Evolutionary conservation across 1,140 invertebrate species (phyloP), one percentile per base, ranked within the genome.

Genomic region (Anoplophora glabripennis): DNA sequence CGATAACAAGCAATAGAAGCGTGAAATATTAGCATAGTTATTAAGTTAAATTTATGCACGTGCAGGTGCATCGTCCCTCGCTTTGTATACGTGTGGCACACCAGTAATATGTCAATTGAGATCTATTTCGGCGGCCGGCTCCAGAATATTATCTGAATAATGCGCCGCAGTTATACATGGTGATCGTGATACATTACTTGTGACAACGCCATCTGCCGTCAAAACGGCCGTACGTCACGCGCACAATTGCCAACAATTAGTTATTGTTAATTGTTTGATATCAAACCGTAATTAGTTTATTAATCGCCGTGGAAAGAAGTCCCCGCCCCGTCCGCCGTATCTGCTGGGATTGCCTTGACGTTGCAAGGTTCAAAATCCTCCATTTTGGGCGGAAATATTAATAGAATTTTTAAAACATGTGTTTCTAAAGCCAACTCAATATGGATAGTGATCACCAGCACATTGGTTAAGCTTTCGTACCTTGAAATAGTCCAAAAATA

Each of bases 71-170:
- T 53, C 49, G 38, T 7, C 12, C 18, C 21, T 28, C 21, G 21
- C 38, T 12, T 40, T n/a, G 28, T 34, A 49, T 49, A 49, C 47
- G 47, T 49, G 47, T 49, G 47, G 47, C 34, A 49, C 47, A 35
- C 47, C 47, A 36, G 47, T 33, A 49, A 49, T 53, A 53, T 40
- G 49, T 41, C 49, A 53, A 53, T 41, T 12, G 49, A 40, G 40
- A 53, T 53, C 49, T 53, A 53, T 53, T 53, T 53, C 49, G 49
- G 38, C 11, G 52, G 12, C 33, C 40, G 34, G 28, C 52, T 44
- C 37, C 5, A 54, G 52, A 54, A 54, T 54, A 54, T 44, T 44
- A 44, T 54, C 52, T 54, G 52, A 54, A 54, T 54, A 54, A 54
- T 54, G 52, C 44, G 33, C 37, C 42, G 52, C 40, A 54, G 52